phyloP scores from a whole-genome alignment of 2,888 invertebrate genomes.

The Osmoderma eremita region DNA sequence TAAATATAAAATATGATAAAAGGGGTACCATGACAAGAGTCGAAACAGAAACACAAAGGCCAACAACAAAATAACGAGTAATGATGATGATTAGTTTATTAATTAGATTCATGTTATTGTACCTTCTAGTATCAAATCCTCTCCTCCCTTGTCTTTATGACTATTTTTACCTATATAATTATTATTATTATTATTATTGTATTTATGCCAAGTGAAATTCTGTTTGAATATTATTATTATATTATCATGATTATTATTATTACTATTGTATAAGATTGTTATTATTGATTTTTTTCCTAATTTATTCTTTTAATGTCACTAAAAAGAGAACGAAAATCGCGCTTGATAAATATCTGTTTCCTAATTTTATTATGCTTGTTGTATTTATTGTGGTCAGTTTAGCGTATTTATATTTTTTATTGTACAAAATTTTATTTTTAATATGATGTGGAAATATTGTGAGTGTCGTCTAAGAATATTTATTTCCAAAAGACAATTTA shows the following conservation, averaged over 20 bases:
- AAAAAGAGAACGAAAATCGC: background rate
- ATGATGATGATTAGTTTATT: too few relatives aligned
- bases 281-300: constrained; percentile 37
- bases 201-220: constrained; percentile 41
- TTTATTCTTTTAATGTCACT: constrained; percentile 20
- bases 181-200: constrained; percentile 33
- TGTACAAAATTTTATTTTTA: too few relatives aligned
- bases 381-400: too few relatives aligned
- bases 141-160: constrained; percentile 29
- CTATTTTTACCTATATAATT: constrained; percentile 30
- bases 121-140: constrained; percentile 12
- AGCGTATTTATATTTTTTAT: too few relatives aligned
- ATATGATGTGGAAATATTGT: too few relatives aligned
- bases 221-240: constrained; percentile 38
- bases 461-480: too few relatives aligned
- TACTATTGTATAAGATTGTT: constrained; percentile 39
- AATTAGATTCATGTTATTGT: background rate
- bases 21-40: constrained; percentile 10
- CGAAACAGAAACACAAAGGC: background rate
- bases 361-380: too few relatives aligned
- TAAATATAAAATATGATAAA: constrained; percentile 24
- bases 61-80: too few relatives aligned
- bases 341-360: constrained; percentile 15
- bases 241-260: constrained; percentile 24
- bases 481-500: too few relatives aligned